Evolutionary conservation across 2,888 invertebrate genomes (phyloP), one percentile per base, ranked within the genome.

Genomic region (Apoda limacodes): DNA sequence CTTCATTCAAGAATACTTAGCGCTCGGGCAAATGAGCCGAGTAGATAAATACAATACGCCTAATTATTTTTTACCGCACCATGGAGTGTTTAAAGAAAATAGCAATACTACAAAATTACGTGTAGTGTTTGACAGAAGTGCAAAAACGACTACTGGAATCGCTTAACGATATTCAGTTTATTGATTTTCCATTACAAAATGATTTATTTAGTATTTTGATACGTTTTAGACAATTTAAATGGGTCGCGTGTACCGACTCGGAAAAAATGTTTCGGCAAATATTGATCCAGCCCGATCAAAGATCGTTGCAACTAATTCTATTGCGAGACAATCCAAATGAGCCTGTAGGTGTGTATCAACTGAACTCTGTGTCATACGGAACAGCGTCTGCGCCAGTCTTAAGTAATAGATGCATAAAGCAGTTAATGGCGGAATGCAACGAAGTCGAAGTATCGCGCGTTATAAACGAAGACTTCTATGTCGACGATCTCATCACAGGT

Each of bases 221-320:
- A 7, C 27, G 46, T 13, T 48, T 48, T 32, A 23, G 45, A 13
- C 30, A 34, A 28, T 30, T 22, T 35, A 42, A 36, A 22, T 46
- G 48, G 22, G 48, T 49, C 0, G 25, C 30, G 3, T 35, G 34
- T 10, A 36, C 32, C 1, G 39, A 39, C 12, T 12, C 37, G 1
- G 30, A 32, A 7, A 39, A 40, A 30, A 55, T 59, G 52, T 60
- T 44, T 30, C 24, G 59, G 0, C 51, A 55, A 30, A 40, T 50
- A 10, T 13, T 39, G 12, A 34, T 58, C 11, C 28, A 46, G 7
- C n/a, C n/a, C n/a, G n/a, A n/a, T n/a, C n/a, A n/a, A n/a, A n/a
- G n/a, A n/a, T n/a, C n/a, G n/a, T n/a, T 53, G 4, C 60, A 61
- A 33, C 26, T 48, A 19, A 55, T 60, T 4, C 25, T 60, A 2